Evolutionary conservation across 2,888 invertebrate genomes (phyloP), one percentile per base, ranked within the genome.

Genomic region (Archaeoteleia sp.): DNA sequence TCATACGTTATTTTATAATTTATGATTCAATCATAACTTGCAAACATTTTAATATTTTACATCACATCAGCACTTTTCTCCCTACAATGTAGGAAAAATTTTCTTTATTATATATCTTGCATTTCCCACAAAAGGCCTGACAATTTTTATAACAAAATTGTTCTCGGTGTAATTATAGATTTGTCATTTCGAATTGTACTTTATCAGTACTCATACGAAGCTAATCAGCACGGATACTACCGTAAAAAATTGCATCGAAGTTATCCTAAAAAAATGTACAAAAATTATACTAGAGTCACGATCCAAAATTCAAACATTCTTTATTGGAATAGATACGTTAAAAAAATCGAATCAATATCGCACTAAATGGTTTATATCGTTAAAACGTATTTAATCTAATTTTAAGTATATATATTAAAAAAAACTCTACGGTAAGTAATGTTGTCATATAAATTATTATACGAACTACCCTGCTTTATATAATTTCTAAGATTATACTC

Each of bases 381-480:
- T n/a, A n/a, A 48, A 48, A 48, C 25, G 9, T 6, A 48, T 37
- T 53, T 46, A 46, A 12, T 13, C 35, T 46, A 43, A 1, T 48
- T n/a, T n/a, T n/a, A n/a, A n/a, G n/a, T n/a, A n/a, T n/a, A n/a
- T n/a, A n/a, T n/a, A n/a, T n/a, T n/a, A n/a, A 49, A 48, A 62
- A 42, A 35, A 42, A 6, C 25, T 7, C 51, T 57, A 65, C 57
- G 45, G 61, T 57, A 65, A 62, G 60, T 37, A 34, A 51, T 62
- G 45, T 20, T 54, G 43, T 49, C 39, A 68, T 54, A 69, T 67
- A 71, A 61, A 67, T 70, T 39, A 66, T 45, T 69, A 67, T 54
- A 58, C 29, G 13, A 30, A 61, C 71, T 72, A 74, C 74, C 72
- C 70, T 74, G 74, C 48, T 62, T 70, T 43, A 66, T 58, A 30